Evolutionary conservation across 2,113 vertebrate species (phyloP), one percentile per base, ranked within the genome.

Genomic region (Mesembrinibis cayennensis): DNA sequence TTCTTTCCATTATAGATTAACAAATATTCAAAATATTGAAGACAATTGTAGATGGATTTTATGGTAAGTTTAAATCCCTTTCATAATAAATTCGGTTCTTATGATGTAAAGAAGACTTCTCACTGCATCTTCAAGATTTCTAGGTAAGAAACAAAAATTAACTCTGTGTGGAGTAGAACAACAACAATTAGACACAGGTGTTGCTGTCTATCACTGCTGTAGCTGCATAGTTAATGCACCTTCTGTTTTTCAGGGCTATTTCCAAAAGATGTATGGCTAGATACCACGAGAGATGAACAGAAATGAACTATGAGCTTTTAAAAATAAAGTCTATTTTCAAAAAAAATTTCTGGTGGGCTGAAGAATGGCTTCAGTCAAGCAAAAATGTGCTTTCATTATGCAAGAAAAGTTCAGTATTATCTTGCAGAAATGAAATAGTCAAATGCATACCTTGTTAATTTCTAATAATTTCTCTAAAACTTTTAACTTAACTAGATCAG

Each of bases 281-380:
- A 56, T 65, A 70, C 49, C 55, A 81, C 42, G 42, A 49, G 2
- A 80, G 45, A 36, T 87, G 32, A 82, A 56, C 42, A 59, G 47
- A 96, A 96, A 74, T 55, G 3, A 77, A 32, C 17, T 66, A 9
- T 65, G 34, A 86, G 4, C 21, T 26, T 96, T 97, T 90, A 97
- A 94, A 95, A 94, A 95, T 93, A 81, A 92, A 78, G 27, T 91
- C 36, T 36, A 40, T 69, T 96, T 61, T 9, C 2, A 47, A 69
- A 58, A 69, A 27, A 30, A 15, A 19, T 6, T 16, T 76, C 16
- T 63, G 4, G 7, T 80, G 47, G 7, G 36, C 25, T 91, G 61
- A 93, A 97, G 36, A 93, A 93, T 80, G 56, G 6, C n/a, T 78
- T 93, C n/a, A 72, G 20, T 63, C 71, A 70, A 27, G 42, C 17